phyloP scores from a whole-genome alignment of 2,113 vertebrate species.

The Chloropsis cyanopogon region DNA sequence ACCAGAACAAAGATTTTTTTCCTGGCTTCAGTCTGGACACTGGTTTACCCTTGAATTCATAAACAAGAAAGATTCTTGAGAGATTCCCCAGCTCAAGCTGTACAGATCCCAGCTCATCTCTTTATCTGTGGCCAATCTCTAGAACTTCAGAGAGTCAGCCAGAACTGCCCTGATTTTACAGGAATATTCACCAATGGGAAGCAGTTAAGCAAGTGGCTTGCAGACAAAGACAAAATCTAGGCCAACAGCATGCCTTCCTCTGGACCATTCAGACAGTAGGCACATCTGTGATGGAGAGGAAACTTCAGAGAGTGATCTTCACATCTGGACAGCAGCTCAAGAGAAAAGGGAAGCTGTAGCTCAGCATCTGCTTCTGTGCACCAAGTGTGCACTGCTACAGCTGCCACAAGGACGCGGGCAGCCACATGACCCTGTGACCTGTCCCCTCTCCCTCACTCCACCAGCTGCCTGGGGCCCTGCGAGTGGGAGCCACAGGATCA shows the following conservation, averaged over 20 bases:
- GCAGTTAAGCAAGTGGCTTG: background rate
- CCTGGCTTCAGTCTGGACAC: background rate
- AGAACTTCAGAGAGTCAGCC: background rate
- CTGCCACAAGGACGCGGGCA: background rate
- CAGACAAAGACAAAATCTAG: background rate
- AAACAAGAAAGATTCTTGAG: background rate
- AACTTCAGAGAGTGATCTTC: background rate
- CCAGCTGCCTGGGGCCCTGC: accelerated
- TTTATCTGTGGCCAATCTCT: background rate
- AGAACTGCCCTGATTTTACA: background rate
- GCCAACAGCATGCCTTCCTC: background rate
- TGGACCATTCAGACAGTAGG: background rate
- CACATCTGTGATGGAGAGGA: background rate
- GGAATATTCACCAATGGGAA: background rate
- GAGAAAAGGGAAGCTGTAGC: background rate
- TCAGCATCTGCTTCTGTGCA: background rate
- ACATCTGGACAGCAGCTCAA: background rate
- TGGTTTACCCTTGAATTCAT: background rate
- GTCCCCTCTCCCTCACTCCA: background rate
- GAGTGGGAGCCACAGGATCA: background rate
- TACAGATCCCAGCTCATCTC: background rate
- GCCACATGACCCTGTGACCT: background rate
- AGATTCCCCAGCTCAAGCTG: background rate
- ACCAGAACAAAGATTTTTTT: background rate
- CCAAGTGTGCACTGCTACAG: accelerated